Evolutionary conservation across 2,113 vertebrate genomes (phyloP).

Genomic region (Merops nubicus): DNA sequence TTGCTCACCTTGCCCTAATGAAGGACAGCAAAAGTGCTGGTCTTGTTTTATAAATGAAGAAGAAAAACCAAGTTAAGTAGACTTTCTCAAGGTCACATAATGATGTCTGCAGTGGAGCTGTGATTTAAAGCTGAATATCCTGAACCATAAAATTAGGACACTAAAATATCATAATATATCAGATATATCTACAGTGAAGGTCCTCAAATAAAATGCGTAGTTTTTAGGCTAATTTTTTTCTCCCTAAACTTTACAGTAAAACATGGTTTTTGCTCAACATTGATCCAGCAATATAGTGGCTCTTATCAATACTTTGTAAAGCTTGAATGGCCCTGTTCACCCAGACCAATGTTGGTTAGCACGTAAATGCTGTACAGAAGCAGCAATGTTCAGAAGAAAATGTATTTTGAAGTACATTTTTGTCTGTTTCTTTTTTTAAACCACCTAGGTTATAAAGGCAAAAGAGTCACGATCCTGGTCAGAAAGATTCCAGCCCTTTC

Average conservation of each 20-base stretch:
- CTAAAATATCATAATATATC: neutral
- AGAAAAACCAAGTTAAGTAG: neutral
- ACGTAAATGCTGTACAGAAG: neutral
- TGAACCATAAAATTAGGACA: neutral
- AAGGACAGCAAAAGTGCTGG: neutral
- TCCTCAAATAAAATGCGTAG: neutral
- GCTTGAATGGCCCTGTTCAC: neutral
- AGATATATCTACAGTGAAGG: neutral
- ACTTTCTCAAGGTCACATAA: neutral
- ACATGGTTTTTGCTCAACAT: neutral
- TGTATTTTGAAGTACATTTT: neutral
- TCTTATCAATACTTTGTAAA: neutral
- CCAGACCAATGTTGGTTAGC: neutral
- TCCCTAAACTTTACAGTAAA: neutral
- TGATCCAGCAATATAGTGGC: neutral
- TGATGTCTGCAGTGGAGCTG: neutral
- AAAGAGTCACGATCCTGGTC: neutral
- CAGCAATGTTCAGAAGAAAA: neutral
- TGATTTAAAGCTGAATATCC: neutral
- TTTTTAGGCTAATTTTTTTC: neutral
- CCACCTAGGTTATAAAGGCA: neutral
- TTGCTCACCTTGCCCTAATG: neutral
- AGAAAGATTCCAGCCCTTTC: neutral
- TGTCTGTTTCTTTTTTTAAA: neutral
- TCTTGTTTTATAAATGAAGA: neutral